A percentile compares a stretch with the other conserved stretches of the same genome.
These are phyloP conservation scores for Papilio demoleus DNA, from an alignment of 2,888 invertebrate species.

Conservation along the genomic window DNA sequence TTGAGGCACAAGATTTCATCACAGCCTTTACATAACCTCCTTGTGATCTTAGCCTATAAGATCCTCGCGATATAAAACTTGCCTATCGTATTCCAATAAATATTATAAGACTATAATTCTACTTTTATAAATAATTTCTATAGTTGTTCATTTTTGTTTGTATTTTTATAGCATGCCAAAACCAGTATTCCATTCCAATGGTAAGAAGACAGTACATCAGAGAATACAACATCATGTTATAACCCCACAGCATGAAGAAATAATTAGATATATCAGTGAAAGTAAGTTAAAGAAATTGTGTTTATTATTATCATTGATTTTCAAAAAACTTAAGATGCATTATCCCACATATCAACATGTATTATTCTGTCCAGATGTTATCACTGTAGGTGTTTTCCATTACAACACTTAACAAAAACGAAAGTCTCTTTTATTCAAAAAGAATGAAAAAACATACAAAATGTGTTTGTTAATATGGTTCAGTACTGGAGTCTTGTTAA, in stretches of 20 bases:
- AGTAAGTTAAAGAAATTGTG: constrained; percentile 90
- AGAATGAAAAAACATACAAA: no score
- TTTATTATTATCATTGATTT: no score
- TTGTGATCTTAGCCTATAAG: constrained; percentile 46
- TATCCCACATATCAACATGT: no score
- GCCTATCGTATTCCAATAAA: background rate
- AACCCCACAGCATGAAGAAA: constrained; percentile 93
- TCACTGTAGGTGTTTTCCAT: no score
- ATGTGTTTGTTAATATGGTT: no score
- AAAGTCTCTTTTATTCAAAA: no score
- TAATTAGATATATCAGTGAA: constrained; percentile 93
- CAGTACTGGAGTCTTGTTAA: no score
- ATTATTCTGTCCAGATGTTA: no score
- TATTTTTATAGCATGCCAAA: constrained; percentile 87
- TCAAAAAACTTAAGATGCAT: no score
- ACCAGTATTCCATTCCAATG: constrained; percentile 90
- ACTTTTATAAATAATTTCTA: background rate
- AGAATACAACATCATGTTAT: constrained; percentile 84
- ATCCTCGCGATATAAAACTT: background rate
- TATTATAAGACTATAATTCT: background rate
- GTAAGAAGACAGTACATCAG: constrained; percentile 84
- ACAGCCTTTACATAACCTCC: constrained; percentile 80
- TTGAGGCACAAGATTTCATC: constrained; percentile 64
- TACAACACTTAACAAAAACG: no score
- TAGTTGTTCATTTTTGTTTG: constrained; percentile 6